Percentiles rank a stretch among this genome's conserved stretches.
Evolutionary conservation across 2,888 invertebrate genomes (phyloP).

Genomic region (Camponotus fellah): DNA sequence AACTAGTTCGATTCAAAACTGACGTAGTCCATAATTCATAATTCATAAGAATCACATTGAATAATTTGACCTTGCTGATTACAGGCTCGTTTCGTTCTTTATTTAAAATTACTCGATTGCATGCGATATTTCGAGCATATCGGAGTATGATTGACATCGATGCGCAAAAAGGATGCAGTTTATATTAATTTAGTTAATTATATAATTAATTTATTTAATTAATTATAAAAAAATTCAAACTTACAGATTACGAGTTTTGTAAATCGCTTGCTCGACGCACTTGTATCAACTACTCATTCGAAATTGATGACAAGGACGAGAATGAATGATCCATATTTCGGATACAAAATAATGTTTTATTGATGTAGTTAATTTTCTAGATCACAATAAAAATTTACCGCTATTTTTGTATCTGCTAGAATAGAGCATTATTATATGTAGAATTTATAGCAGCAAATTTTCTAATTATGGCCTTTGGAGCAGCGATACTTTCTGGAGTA

Average conservation of each 20-base stretch:
- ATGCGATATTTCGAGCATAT: neutral
- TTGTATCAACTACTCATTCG: neutral
- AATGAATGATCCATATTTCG: too few relatives aligned
- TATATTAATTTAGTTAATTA: too few relatives aligned
- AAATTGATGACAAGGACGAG: too few relatives aligned
- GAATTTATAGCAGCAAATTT: neutral
- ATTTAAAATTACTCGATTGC: neutral
- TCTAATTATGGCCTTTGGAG: neutral
- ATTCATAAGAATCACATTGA: neutral
- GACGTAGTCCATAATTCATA: neutral
- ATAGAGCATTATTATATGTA: neutral
- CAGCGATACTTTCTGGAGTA: neutral
- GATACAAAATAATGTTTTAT: neutral
- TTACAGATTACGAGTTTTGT: neutral
- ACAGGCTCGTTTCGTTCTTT: neutral
- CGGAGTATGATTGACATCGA: neutral
- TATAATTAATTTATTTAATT: too few relatives aligned
- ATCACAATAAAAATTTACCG: neutral
- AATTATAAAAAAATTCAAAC: neutral
- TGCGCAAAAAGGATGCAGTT: neutral
- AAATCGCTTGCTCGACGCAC: neutral
- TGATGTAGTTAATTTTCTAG: neutral
- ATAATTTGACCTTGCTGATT: neutral
- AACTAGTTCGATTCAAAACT: neutral
- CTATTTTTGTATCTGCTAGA: slow-evolving; percentile 7